phyloP scores from a whole-genome alignment of 92 coral and sea anemone species.

The Heteractis magnifica region DNA sequence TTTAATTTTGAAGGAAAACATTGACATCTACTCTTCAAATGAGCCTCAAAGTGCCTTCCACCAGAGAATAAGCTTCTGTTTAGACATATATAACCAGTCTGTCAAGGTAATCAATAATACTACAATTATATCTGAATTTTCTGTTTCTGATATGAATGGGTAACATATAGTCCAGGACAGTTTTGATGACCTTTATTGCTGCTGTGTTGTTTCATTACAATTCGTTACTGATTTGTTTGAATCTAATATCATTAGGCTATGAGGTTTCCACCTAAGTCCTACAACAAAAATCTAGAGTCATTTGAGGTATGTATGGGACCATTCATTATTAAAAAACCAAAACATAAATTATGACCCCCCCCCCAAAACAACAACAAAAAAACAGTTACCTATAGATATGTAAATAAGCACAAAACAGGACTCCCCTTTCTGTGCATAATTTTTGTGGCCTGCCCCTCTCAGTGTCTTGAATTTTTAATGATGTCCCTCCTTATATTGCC shows the following conservation, averaged over 20 bases:
- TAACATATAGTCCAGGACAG: not conserved
- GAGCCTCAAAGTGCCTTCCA: conserved; percentile 99
- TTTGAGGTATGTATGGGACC: conserved; percentile 65
- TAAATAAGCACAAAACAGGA: too few species aligned
- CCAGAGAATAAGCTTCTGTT: conserved; percentile 95
- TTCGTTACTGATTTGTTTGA: too few species aligned
- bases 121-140: not conserved
- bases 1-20: conserved; percentile 69
- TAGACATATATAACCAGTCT: conserved; percentile 95
- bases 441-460: too few species aligned
- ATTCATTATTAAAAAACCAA: too few species aligned
- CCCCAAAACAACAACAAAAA: too few species aligned
- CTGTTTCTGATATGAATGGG: not conserved
- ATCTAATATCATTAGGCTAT: conserved; percentile 62
- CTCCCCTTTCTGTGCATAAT: too few species aligned
- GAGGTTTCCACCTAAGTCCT: conserved; percentile 99
- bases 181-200: not conserved
- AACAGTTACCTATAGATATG: too few species aligned
- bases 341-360: too few species aligned
- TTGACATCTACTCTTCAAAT: conserved; percentile 95
- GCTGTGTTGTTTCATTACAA: too few species aligned
- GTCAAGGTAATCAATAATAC: conserved; percentile 65
- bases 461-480: too few species aligned
- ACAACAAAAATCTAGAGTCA: conserved; percentile 95
- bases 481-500: too few species aligned